phyloP scores from a whole-genome alignment of 2,888 invertebrate species.

The Morpho helenor region DNA sequence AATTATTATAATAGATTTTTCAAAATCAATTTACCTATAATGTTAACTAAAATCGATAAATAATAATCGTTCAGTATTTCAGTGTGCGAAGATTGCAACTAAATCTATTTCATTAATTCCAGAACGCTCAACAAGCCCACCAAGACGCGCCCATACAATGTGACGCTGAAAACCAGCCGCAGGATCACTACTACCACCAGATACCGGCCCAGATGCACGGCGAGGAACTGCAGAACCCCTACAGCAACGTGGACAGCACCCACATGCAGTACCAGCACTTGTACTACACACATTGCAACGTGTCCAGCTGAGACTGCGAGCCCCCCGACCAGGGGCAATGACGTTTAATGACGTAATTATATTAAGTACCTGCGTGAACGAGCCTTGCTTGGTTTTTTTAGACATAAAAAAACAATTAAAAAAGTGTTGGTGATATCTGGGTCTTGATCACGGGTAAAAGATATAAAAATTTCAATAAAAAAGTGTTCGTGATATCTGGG shows the following conservation, averaged over 20 bases:
- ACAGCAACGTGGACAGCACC: constrained; percentile 22
- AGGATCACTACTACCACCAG: constrained; percentile 50
- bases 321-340: constrained; percentile 22
- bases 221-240: constrained; percentile 10
- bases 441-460: too few species aligned
- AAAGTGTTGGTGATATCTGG: too few species aligned
- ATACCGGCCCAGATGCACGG: constrained; percentile 27
- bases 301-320: constrained; percentile 32
- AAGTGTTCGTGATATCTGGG: too few species aligned
- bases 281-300: constrained; percentile 49
- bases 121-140: constrained; percentile 8
- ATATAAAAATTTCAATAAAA: too few species aligned
- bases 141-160: constrained; percentile 11
- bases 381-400: too few species aligned
- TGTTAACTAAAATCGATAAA: too few species aligned
- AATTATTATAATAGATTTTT: too few species aligned
- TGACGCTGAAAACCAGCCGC: constrained; percentile 23
- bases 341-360: constrained; percentile 6
- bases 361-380: too few species aligned
- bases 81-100: too few species aligned
- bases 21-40: too few species aligned
- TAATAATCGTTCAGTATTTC: background rate
- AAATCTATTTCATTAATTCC: background rate
- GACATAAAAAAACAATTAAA: too few species aligned
- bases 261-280: constrained; percentile 35